Base-by-base conservation (phyloP, 1,140 invertebrate species). In the Caenorhabditis briggsae region DNA sequence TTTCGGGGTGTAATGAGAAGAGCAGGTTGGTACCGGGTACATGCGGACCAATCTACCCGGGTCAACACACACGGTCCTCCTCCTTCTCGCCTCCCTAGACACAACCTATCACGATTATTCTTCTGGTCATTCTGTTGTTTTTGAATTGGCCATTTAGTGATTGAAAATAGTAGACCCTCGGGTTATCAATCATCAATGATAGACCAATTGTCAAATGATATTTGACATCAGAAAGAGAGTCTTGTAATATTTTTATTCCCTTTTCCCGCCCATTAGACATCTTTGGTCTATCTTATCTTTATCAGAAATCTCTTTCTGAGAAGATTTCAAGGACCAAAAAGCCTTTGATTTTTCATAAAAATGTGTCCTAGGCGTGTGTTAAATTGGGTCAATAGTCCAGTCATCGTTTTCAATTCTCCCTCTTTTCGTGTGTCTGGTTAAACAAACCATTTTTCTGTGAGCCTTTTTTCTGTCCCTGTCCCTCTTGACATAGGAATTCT, bases 111-210 rank as follows among this genome's bases (percentile, higher is more conserved):
- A 61, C 59, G n/a, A 11, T 61, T 20, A 1, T 14, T 25, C 11
- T 61, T 61, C 14, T 20, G 9, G 18, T 18, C n/a, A 20, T 61
- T 61, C 23, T 20, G 11, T 61, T 18, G 18, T 61, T 61, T 61
- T 61, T 33, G 23, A 25, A 25, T 33, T 78, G n/a, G 50, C 53
- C 70, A 53, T 12, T 20, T 18, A 33, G 33, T 33, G 46, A 43
- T 78, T 25, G 25, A 50, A 78, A 78, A 78, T 78, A 78, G 46
- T 33, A 33, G 43, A 25, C 23, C 59, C 59, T 9, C 14, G 9
- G n/a, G 70, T 78, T 78, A 78, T 78, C 70, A 78, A 78, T 78
- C 70, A 78, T 78, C 33, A 78, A 53, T 78, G 46, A 50, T 78
- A 50, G 70, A 78, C 46, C 46, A 78, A 50, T 20, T 78, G 70